Percentiles rank a stretch among this genome's conserved stretches.
Evolutionary conservation across 2,113 vertebrate species (phyloP).

Genomic region (Campylorhamphus procurvoides): DNA sequence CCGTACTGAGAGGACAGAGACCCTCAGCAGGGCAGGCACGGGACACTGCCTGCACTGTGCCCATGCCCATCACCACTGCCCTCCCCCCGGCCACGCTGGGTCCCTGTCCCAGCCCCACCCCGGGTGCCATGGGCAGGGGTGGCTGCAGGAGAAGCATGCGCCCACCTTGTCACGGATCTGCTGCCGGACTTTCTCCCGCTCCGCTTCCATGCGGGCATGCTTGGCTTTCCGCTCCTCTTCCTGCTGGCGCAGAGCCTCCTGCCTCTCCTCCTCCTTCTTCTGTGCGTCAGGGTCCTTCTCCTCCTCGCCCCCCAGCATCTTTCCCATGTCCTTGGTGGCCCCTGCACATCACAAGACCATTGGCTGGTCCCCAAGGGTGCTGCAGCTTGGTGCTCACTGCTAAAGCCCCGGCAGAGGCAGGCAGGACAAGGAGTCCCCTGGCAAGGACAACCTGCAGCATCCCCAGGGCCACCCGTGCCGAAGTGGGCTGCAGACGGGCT

Average conservation of each 20-base stretch:
- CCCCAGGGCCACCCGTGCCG: fast-evolving
- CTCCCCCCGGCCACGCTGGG: background rate
- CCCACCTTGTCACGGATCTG: constrained; percentile 96
- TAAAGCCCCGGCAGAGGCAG: background rate
- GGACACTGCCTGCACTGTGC: background rate
- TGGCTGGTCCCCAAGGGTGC: background rate
- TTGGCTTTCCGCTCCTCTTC: constrained; percentile 97
- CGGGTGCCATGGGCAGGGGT: fast-evolving
- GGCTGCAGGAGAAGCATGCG: background rate
- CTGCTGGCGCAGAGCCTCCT: constrained; percentile 94
- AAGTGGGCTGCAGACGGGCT: background rate
- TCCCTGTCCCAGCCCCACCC: background rate
- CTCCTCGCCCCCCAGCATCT: constrained; percentile 97
- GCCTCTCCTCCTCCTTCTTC: constrained; percentile 96
- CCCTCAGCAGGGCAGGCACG: background rate
- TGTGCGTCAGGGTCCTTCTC: constrained; percentile 96
- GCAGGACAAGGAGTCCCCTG: background rate
- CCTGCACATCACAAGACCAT: constrained; percentile 68
- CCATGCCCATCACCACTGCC: background rate
- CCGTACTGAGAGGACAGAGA: constrained; percentile 82
- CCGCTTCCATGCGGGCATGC: constrained; percentile 93
- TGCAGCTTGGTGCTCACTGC: background rate
- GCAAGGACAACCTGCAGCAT: background rate
- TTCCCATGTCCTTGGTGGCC: constrained; percentile 99
- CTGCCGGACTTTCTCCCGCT: constrained; percentile 97